Evolutionary conservation across 2,797 vertebrate species (phyloP).

Genomic region (Falco concolor): DNA sequence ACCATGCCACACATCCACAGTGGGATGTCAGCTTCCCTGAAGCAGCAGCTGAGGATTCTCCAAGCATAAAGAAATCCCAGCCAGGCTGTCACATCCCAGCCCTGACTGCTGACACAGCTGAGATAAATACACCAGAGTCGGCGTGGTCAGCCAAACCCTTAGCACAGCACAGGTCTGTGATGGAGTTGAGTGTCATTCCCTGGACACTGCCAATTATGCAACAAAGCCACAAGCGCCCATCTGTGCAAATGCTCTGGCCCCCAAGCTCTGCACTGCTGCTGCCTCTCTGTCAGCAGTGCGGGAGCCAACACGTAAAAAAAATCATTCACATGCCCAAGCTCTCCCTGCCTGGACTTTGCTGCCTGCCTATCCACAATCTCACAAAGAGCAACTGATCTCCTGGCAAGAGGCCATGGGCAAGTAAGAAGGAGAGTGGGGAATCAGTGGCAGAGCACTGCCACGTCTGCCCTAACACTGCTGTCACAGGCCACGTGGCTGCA

Average conservation of each 20-base stretch:
- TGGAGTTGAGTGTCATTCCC: not conserved
- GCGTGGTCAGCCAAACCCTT: not conserved
- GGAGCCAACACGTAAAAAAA: not conserved
- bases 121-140: too few species aligned
- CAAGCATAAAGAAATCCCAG: not conserved
- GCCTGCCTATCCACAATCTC: not conserved
- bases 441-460: rapidly evolving
- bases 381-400: not conserved
- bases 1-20: not conserved
- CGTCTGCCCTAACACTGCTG: not conserved
- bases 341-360: not conserved
- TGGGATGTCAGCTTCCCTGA: not conserved
- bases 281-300: not conserved
- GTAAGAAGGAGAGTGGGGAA: not conserved
- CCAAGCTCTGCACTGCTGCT: not conserved
- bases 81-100: not conserved
- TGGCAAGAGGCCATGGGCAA: not conserved
- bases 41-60: not conserved
- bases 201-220: rapidly evolving
- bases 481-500: not conserved
- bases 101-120: not conserved
- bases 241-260: not conserved
- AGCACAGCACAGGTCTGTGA: not conserved
- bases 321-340: not conserved
- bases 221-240: rapidly evolving